Evolutionary conservation across 2,797 vertebrate species (phyloP).

Genomic region (Falco peregrinus): DNA sequence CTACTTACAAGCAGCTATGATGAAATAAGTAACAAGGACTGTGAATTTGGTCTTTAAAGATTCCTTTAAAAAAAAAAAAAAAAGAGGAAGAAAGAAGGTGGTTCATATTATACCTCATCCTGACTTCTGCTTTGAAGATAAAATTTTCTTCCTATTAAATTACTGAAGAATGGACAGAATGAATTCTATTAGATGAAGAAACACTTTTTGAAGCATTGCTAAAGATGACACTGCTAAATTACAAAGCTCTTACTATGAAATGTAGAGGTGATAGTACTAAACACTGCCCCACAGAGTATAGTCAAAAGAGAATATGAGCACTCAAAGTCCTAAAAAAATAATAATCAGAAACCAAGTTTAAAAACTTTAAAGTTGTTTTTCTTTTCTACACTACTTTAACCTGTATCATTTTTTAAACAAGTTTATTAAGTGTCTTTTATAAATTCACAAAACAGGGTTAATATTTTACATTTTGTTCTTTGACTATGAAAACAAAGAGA

Average conservation of each 20-base stretch:
- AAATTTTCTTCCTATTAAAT: not conserved
- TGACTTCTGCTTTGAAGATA: not conserved
- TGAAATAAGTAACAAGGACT: not conserved
- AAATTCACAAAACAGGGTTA: not conserved
- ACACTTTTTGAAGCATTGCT: fast-evolving
- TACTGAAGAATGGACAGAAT: not conserved
- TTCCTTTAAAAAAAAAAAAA: not conserved
- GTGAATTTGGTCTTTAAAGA: not conserved
- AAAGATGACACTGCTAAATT: not conserved
- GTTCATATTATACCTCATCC: not conserved
- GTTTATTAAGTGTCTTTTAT: not conserved
- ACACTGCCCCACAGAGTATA: not conserved
- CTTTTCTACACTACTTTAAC: not conserved
- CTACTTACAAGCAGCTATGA: not conserved
- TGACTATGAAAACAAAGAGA: not conserved
- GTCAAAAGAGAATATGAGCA: not conserved
- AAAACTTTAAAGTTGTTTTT: not conserved
- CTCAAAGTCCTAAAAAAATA: not conserved
- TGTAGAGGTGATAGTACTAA: not conserved
- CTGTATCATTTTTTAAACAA: not conserved
- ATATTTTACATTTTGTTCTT: not conserved
- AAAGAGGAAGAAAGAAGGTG: not conserved
- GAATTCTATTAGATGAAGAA: not conserved
- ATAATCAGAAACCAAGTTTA: not conserved
- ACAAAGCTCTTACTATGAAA: not conserved